Percentiles rank a stretch among this genome's conserved stretches.
These are phyloP conservation scores for Sinocyclocheilus grahami DNA, from an alignment of 2,113 vertebrate genomes.

Conservation along the genomic window DNA sequence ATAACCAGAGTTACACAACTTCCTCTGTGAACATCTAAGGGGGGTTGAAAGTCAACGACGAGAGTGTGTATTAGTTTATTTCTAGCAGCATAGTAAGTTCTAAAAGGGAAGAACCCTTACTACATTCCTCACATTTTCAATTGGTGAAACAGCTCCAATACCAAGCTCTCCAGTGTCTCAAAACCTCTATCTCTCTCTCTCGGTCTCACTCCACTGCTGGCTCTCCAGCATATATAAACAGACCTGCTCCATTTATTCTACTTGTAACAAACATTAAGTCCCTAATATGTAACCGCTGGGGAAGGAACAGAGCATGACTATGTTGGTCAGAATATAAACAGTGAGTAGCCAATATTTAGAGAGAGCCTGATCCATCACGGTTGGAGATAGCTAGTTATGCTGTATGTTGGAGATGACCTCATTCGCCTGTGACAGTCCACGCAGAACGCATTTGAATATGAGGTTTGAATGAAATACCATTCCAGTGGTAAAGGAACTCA, in stretches of 20 bases:
- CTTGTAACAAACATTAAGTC: slow-evolving; percentile 53
- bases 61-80: slow-evolving; percentile 35
- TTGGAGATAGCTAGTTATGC: slow-evolving; percentile 17
- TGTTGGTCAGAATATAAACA: slow-evolving; percentile 32
- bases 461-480: slow-evolving; percentile 48
- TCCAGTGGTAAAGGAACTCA: slow-evolving; percentile 22
- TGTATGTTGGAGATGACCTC: slow-evolving; percentile 33
- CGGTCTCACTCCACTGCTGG: background rate
- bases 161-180: slow-evolving; percentile 13
- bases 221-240: slow-evolving; percentile 55
- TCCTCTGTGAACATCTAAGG: background rate
- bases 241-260: slow-evolving; percentile 49
- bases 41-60: background rate
- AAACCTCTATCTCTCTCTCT: slow-evolving; percentile 19
- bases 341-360: slow-evolving; percentile 45
- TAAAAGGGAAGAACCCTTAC: slow-evolving; percentile 40
- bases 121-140: slow-evolving; percentile 54
- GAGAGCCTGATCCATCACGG: slow-evolving; percentile 34
- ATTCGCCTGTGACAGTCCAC: slow-evolving; percentile 7
- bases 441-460: background rate
- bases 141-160: slow-evolving; percentile 52
- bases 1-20: background rate
- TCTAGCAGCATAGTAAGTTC: slow-evolving; percentile 40
- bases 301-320: slow-evolving; percentile 26
- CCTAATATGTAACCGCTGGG: slow-evolving; percentile 51